Evolutionary conservation across 2,797 vertebrate species (phyloP).

Genomic region (Nyctibius grandis): DNA sequence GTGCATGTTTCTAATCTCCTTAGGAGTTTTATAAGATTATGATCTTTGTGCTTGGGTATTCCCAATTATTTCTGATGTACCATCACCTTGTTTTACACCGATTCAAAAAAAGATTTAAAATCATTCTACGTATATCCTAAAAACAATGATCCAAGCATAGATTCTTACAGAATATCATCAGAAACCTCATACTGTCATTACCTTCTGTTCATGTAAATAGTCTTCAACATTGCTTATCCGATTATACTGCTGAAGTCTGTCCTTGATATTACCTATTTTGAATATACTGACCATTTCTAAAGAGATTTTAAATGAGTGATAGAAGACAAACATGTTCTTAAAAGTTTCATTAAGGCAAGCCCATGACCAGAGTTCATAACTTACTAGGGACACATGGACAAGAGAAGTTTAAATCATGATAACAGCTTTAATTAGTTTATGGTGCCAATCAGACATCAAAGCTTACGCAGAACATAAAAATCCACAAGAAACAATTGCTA

Average conservation of each 20-base stretch:
- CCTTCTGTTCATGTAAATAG: neutral
- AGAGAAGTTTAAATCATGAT: neutral
- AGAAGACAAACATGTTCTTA: neutral
- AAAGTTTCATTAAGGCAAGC: neutral
- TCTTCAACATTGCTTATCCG: neutral
- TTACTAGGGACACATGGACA: neutral
- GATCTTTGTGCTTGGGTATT: neutral
- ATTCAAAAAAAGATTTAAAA: neutral
- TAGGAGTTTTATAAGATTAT: neutral
- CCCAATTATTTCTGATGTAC: neutral
- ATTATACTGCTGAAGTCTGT: neutral
- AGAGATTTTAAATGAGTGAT: neutral
- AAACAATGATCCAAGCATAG: neutral
- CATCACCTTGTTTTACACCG: neutral
- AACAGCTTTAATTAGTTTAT: neutral
- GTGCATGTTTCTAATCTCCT: neutral
- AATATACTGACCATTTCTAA: neutral
- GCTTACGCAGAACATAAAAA: neutral
- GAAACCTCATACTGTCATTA: neutral
- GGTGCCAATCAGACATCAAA: neutral
- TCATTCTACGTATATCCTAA: neutral
- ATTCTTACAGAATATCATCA: neutral
- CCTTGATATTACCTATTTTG: neutral
- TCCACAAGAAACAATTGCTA: neutral
- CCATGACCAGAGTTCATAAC: neutral